Evolutionary conservation across 2,113 vertebrate genomes (phyloP), one percentile per base, ranked within the genome.

Genomic region (Petromus typicus): DNA sequence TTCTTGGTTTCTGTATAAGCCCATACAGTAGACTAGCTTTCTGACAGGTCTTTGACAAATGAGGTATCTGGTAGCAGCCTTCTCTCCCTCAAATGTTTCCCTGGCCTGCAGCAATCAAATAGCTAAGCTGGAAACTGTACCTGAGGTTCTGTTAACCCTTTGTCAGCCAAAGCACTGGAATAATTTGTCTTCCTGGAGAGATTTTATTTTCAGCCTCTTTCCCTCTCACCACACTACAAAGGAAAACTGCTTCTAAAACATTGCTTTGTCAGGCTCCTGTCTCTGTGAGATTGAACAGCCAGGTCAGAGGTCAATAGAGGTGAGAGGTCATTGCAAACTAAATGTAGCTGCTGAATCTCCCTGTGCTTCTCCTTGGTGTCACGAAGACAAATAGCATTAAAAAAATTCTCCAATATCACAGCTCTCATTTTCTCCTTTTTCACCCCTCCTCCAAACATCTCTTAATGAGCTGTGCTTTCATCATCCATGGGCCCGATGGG

Each of bases 351-450:
- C 37, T 32, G 96, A 93, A 71, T 97, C 0, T 45, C 97, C 76
- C 91, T 94, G 93, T 80, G 96, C 95, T 85, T 97, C 97, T 95
- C 90, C 96, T 95, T 93, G 17, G 37, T 98, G 98, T 98, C 98
- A 98, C 10, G 75, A 98, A 98, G 98, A 99, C 97, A 98, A 98
- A 98, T 98, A 95, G 90, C 80, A 90, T 96, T 97, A 94, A 79
- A 95, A 94, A 96, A 97, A 96, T 95, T 97, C 90, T 96, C 89
- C 92, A 71, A 51, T 95, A 96, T 97, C 88, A 80, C 82, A 91
- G 63, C 93, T 85, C 96, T 95, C 92, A 95, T 98, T 98, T 97
- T 94, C 95, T 96, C 83, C 80, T 61, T 51, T 96, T 81, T 94
- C 95, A 96, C 96, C 81, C 54, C 67, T 76, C 86, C 84, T 91